phyloP scores from a whole-genome alignment of 2,113 vertebrate species.

The Hippopotamus amphibius region DNA sequence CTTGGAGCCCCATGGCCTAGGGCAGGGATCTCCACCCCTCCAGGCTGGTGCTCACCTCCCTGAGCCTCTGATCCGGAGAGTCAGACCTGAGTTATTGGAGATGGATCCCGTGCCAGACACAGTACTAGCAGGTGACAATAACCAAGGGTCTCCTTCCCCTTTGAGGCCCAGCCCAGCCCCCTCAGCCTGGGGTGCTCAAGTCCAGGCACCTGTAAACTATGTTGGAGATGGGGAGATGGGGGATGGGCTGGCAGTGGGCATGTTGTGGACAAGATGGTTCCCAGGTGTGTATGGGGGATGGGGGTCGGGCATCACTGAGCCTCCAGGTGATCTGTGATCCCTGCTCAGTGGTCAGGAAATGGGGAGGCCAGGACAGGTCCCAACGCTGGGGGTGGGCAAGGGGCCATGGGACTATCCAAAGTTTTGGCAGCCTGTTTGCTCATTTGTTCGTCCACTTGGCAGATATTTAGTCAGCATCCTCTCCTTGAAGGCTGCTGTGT shows the following conservation, averaged over 20 bases:
- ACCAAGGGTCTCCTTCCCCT: not conserved
- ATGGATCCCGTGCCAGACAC: not conserved
- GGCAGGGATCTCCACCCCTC: not conserved
- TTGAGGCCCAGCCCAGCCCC: not conserved
- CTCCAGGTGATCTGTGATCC: not conserved
- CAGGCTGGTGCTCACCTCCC: not conserved
- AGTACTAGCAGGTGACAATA: not conserved
- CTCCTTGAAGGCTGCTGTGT: accelerated
- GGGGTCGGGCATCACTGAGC: not conserved
- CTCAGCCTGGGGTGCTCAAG: not conserved
- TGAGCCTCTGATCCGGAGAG: not conserved
- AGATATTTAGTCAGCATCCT: not conserved
- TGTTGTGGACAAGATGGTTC: not conserved
- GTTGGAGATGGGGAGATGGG: not conserved
- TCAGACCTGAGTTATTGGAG: not conserved
- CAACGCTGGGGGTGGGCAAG: not conserved
- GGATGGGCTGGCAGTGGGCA: not conserved
- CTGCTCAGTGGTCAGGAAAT: not conserved
- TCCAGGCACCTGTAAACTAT: not conserved
- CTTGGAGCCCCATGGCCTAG: not conserved
- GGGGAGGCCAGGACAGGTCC: not conserved
- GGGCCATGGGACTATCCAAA: not conserved
- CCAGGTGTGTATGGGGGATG: too few relatives aligned
- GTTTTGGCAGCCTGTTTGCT: not conserved
- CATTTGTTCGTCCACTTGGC: not conserved